Base-by-base conservation (phyloP, 2,888 invertebrate genomes). In the Smittia sp. region DNA sequence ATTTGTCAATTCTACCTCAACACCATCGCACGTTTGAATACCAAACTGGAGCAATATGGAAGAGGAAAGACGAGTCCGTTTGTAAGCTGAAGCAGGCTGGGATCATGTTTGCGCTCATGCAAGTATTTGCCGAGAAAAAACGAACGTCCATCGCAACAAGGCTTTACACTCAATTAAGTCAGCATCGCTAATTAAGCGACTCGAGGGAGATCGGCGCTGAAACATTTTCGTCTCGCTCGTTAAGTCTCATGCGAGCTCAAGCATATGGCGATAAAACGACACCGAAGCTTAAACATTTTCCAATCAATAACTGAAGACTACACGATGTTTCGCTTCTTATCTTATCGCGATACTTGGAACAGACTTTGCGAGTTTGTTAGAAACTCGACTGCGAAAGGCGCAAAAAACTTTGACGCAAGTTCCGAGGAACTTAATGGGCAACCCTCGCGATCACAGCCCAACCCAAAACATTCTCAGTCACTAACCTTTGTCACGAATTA, bases 91-190 rank as follows among this genome's bases (percentile, higher is more conserved):
- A 22, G 3, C 58, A 22, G 7, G 58, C 58, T 22, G 22, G 58
- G 58, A 58, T 58, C 58, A 58, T 58, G 58, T 58, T 58, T 58
- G 58, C 58, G 22, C 22, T 58, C 22, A 20, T 58, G n/a, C 3
- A 46, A 11, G 46, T n/a, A 11, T 2, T 46, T 15, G 46, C n/a
- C 11, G 46, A n/a, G 11, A n/a, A 11, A 11, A 18, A 13, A 22
- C 52, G 22, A 22, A 20, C 13, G 18, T 58, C 11, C 58, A 58
- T 22, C 3, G 58, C 6, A 70, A 70, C 52, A 70, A 70, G 52
- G 69, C 52, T 70, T 72, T 58, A 58, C 72, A 58, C 72, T 58
- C 24, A 72, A 72, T 72, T 72, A 72, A 72, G 32, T 54, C 32
- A 25, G 38, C 18, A 72, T 72, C 32, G 72, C 62, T 72, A 72